Percentiles rank a stretch among this genome's conserved stretches.
Conservation (phyloP, 2,113 vertebrate species). For the Chrysochloris asiatica region DNA sequence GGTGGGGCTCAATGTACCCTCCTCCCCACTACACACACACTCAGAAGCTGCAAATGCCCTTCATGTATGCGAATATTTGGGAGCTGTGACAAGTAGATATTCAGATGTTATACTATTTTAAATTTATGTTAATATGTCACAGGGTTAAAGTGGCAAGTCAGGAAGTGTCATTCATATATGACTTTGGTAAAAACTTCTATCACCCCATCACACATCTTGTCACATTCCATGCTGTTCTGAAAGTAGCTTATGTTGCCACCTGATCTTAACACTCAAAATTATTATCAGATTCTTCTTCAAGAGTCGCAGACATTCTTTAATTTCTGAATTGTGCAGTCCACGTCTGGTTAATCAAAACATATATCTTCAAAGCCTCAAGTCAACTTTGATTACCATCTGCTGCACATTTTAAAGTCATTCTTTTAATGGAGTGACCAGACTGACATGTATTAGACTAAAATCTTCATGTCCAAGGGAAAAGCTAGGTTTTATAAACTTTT, state of each 20-base stretch:
- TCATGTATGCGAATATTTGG: conserved; percentile 11
- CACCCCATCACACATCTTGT: conserved; percentile 47
- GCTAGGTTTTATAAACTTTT: conserved; percentile 46
- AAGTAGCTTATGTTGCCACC: conserved; percentile 51
- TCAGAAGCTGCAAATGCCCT: conserved; percentile 53
- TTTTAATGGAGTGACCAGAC: conserved; percentile 54
- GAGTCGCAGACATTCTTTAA: conserved; percentile 10
- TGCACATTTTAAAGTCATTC: conserved; percentile 55
- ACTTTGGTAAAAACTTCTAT: conserved; percentile 62
- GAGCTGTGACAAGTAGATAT: conserved; percentile 54
- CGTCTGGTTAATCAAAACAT: conserved; percentile 60
- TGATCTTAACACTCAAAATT: conserved; percentile 61
- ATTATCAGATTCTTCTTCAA: conserved; percentile 38
- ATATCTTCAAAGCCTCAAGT: conserved; percentile 70
- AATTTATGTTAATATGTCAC: conserved; percentile 69
- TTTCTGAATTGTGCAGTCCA: conserved; percentile 64
- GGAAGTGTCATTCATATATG: conserved; percentile 63
- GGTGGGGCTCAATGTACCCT: background rate
- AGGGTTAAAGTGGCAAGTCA: conserved; percentile 64
- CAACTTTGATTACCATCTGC: conserved; percentile 73
- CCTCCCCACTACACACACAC: background rate
- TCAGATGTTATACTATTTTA: conserved; percentile 66
- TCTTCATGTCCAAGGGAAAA: conserved; percentile 51
- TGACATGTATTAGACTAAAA: conserved; percentile 50
- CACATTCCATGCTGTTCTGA: conserved; percentile 64